Percentiles rank a stretch among this genome's conserved stretches.
These are phyloP conservation scores for Actinemys pallida DNA, from an alignment of 2,113 vertebrate species.

Conservation along the genomic window DNA sequence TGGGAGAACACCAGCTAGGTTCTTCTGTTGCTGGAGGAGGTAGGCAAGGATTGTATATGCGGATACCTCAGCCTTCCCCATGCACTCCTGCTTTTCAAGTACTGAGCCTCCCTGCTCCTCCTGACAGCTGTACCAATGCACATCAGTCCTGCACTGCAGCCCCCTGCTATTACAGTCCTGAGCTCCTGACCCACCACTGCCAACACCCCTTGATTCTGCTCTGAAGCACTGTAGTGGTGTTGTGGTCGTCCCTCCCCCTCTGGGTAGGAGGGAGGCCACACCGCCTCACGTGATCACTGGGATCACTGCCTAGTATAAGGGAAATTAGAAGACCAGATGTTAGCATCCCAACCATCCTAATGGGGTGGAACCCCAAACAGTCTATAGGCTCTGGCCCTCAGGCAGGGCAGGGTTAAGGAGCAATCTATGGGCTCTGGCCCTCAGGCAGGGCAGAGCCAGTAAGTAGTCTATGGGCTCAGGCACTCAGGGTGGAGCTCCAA, in stretches of 20 bases:
- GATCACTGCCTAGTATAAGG: no score
- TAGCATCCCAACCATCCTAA: no score
- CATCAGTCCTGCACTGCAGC: background rate
- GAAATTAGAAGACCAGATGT: no score
- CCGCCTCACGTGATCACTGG: background rate
- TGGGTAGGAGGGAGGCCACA: background rate
- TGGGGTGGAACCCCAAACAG: no score
- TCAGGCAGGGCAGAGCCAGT: background rate
- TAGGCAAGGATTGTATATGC: background rate
- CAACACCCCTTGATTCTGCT: background rate
- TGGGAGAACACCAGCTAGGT: background rate
- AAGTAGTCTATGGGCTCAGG: no score
- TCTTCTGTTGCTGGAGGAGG: background rate
- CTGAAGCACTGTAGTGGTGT: no score
- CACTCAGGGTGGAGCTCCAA: no score
- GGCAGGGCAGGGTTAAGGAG: background rate
- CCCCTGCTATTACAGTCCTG: background rate
- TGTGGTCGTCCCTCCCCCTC: background rate
- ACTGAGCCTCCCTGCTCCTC: background rate
- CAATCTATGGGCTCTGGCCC: background rate
- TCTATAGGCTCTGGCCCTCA: no score
- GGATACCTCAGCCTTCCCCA: background rate
- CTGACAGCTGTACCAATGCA: background rate
- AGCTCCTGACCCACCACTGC: background rate
- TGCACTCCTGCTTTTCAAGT: background rate